Conservation (phyloP, 2,888 invertebrate species). For the Phrixothrix hirtus region DNA sequence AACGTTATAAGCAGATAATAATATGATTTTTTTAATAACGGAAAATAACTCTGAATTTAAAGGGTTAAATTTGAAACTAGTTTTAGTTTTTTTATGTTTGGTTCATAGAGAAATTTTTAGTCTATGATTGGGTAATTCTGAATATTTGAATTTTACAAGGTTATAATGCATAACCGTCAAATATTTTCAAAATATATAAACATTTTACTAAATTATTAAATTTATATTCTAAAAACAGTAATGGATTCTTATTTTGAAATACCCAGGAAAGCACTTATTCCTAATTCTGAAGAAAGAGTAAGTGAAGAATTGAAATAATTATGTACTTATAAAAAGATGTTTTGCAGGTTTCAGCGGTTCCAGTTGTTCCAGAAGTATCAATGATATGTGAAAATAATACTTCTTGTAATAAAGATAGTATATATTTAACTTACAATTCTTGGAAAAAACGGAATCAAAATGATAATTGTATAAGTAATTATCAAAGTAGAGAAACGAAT, state of each 20-base stretch:
- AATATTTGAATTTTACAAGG: background rate
- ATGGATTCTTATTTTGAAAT: constrained; percentile 54
- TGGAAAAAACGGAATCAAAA: constrained; percentile 43
- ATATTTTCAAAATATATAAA: background rate
- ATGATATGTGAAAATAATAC: constrained; percentile 39
- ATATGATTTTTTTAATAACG: no score
- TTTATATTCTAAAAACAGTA: background rate
- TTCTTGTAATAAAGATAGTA: constrained; percentile 6
- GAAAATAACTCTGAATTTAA: no score
- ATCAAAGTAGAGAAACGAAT: background rate
- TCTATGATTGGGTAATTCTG: background rate
- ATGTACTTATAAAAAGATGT: background rate
- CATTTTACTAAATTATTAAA: background rate
- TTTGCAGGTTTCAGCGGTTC: constrained; percentile 29
- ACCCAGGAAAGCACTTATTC: constrained; percentile 47
- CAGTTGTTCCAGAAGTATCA: constrained; percentile 52
- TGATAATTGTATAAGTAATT: constrained; percentile 27
- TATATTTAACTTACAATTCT: constrained; percentile 30
- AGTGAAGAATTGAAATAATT: background rate
- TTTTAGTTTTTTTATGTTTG: no score
- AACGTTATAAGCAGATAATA: no score
- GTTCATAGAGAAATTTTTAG: constrained; percentile 4
- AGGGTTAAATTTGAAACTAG: no score
- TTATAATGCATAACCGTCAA: background rate
- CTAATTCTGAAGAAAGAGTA: constrained; percentile 42